Evolutionary conservation across 2,797 vertebrate species (phyloP).

Genomic region (Buphagus erythrorhynchus): DNA sequence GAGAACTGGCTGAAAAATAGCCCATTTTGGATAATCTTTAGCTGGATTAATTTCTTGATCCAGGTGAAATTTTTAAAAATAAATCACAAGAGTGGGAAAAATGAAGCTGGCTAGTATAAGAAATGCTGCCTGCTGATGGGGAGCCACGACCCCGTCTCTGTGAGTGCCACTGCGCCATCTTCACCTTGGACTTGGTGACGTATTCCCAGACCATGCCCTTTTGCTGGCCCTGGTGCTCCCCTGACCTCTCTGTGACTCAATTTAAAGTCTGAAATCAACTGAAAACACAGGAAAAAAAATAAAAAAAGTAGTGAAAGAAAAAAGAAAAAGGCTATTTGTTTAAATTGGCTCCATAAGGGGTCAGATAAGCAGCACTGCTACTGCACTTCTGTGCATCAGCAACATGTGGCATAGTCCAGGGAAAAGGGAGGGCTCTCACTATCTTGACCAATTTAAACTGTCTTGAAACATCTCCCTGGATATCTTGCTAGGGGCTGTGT

Average conservation of each 20-base stretch:
- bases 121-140: accelerated
- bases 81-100: background rate
- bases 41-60: background rate
- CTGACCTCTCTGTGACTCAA: background rate
- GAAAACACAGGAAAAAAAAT: background rate
- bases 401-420: background rate
- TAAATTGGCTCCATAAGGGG: background rate
- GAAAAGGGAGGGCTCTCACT: background rate
- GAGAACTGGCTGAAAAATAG: background rate
- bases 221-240: background rate
- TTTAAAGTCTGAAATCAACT: background rate
- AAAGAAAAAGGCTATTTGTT: background rate
- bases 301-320: background rate
- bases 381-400: background rate
- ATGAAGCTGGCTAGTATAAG: background rate
- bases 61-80: background rate
- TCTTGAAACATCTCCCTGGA: background rate
- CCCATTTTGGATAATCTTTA: background rate
- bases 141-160: accelerated
- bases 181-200: background rate
- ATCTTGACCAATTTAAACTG: background rate
- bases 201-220: background rate
- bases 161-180: accelerated
- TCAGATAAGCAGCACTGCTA: background rate
- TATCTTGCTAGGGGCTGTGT: background rate